A percentile compares a stretch with the other conserved stretches of the same genome.
Conservation (phyloP, 2,888 invertebrate genomes). For the Epinotia brunnichana region DNA sequence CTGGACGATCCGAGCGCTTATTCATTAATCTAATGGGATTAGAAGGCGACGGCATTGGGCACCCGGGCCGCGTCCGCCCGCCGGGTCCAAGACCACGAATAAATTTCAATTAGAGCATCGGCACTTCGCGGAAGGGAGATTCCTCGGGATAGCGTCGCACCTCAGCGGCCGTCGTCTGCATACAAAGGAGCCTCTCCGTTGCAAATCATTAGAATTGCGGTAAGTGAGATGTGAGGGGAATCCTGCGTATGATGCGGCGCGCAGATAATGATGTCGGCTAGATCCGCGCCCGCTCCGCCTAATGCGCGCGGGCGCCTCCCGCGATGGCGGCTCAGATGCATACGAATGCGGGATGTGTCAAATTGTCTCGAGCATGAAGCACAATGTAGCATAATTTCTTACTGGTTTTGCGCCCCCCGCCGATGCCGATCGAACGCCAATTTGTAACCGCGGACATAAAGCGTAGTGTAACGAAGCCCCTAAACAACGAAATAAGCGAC, state of each 20-base stretch:
- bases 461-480: slow-evolving; percentile 78
- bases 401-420: slow-evolving; percentile 62
- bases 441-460: slow-evolving; percentile 80
- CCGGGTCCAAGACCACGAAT: slow-evolving; percentile 55
- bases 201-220: slow-evolving; percentile 81
- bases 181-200: slow-evolving; percentile 77
- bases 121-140: slow-evolving; percentile 75
- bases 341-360: slow-evolving; percentile 55
- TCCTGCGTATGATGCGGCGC: slow-evolving; percentile 67
- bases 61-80: slow-evolving; percentile 61
- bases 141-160: slow-evolving; percentile 67
- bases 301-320: slow-evolving; percentile 25
- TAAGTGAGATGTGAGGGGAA: slow-evolving; percentile 80
- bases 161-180: slow-evolving; percentile 72
- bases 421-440: slow-evolving; percentile 70
- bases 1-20: slow-evolving; percentile 63
- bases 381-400: slow-evolving; percentile 69
- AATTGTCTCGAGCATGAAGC: slow-evolving; percentile 61
- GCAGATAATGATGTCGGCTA: slow-evolving; percentile 69
- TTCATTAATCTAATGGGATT: slow-evolving; percentile 66
- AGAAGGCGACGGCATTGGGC: slow-evolving; percentile 54
- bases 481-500: slow-evolving; percentile 75
- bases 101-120: slow-evolving; percentile 81
- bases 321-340: slow-evolving; percentile 35
- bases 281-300: slow-evolving; percentile 58